Base-by-base conservation (phyloP, 2,797 vertebrate species). In the Eurystomus glaucurus region DNA sequence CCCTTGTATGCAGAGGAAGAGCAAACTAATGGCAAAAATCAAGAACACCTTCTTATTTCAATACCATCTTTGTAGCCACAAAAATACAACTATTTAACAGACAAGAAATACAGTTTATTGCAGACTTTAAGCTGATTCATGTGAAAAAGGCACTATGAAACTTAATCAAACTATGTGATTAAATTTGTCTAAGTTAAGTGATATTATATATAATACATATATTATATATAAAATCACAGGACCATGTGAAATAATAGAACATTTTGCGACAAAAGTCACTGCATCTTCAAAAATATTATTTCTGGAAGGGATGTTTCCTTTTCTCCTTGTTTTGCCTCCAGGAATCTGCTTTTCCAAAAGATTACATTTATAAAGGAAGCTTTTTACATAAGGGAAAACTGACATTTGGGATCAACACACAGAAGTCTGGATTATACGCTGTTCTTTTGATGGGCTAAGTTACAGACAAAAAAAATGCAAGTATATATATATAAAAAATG, bases 101-200 rank as follows among this genome's bases (percentile, higher is more conserved):
- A 97, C 71, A 97, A 96, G 98, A 98, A 98, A 98, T 98, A 98
- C 97, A 97, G 91, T 98, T 99, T 99, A 99, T 99, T 99, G 98
- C 98, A 98, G 98, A 98, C 98, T 98, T 97, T 93, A 93, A 98
- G 98, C 98, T 98, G 98, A 98, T 98, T 97, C 77, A 85, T 91
- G 97, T 98, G 98, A 97, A 99, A 98, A 99, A 99, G 99, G 99
- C 99, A 99, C 99, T 97, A 99, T 98, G 98, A 99, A 98, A 98
- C 98, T 98, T 98, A 98, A 97, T 96, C 97, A 96, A 98, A 95
- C 90, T 98, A 98, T 97, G 98, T 95, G 97, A 97, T 97, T 97
- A 96, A 97, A 97, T 98, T 86, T 98, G 86, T 97, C 97, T 95
- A 97, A 98, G 97, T 97, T 93, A 98, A 98, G 96, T 98, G 96